Base-by-base conservation (phyloP, 53 echinoderm and acorn worm species). In the Crossaster papposus region DNA sequence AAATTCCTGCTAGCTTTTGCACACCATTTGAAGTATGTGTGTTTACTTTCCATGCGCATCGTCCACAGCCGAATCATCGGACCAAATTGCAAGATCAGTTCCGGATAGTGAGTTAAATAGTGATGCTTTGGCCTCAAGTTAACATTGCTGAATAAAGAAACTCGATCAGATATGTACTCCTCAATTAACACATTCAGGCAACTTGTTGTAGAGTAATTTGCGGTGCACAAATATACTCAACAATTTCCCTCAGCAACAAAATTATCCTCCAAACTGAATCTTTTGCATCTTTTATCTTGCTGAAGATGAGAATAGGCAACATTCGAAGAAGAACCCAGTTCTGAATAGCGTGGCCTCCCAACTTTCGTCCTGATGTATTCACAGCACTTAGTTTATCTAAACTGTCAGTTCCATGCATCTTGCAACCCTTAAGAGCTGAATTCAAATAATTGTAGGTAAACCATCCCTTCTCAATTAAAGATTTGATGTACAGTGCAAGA, bases 261-360 rank as follows among this genome's bases (percentile, higher is more conserved):
- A 93, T 30, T 72, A 93, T 78, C 31, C 84, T 58, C 94, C 94
- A 94, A 33, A 94, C 92, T 72, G 85, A 68, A 75, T 92, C 92
- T 23, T 89, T 54, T 7, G 77, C 70, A 54, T 94, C 88, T 55
- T 86, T 33, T 30, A 92, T 77, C 20, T 38, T 63, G 29, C 35
- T 35, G 53, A 51, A 58, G 14, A 92, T 81, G 23, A 94, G 26
- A 77, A 94, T 54, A 1, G 92, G 94, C 28, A 94, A 92, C 31
- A 91, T 80, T 30, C 90, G 79, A 18, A 94, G 53, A 29, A 92
- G 86, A 65, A 64, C 81, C 94, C 94, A 92, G 77, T 92, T 94
- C 68, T 94, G 73, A 63, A 92, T 86, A 68, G 94, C 90, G 53
- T 94, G 92, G 30, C 94, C 94, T 76, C 92, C 92, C 14, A 94